These are phyloP conservation scores for Eriocheir sinensis DNA, from an alignment of 1,140 invertebrate genomes.

Conservation along the genomic window DNA sequence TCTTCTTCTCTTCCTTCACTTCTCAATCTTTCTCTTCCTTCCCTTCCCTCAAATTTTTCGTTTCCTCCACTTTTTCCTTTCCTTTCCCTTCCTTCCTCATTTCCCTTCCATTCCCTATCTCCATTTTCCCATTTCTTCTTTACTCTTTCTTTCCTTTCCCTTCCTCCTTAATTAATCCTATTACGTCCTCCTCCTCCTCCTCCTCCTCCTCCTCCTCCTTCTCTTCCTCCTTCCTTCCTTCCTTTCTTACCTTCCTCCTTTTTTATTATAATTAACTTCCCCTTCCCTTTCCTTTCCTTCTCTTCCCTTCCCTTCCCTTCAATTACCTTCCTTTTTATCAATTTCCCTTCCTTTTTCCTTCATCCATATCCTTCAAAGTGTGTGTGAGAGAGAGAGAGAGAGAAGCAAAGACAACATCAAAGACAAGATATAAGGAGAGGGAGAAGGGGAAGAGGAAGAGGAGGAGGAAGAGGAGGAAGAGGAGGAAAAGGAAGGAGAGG, in stretches of 20 bases:
- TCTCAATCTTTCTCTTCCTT: not conserved
- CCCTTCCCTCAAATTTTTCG: not conserved
- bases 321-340: not conserved
- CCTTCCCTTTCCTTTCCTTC: slow-evolving; percentile 5
- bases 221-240: slow-evolving; percentile 4
- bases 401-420: no score
- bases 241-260: slow-evolving; percentile 3
- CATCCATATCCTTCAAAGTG: no score
- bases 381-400: no score
- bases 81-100: not conserved
- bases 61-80: not conserved
- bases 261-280: not conserved
- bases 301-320: slow-evolving; percentile 7
- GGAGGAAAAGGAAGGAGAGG: no score
- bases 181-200: no score
- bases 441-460: no score
- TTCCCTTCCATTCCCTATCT: not conserved
- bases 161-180: no score
- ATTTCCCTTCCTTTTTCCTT: slow-evolving; percentile 7
- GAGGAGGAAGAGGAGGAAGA: no score
- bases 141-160: no score
- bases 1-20: slow-evolving; percentile 6
- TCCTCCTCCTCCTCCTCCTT: not conserved
- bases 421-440: no score
- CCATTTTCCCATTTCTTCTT: not conserved